Conservation (phyloP, 2,888 invertebrate genomes). For the Colostygia pectinataria region DNA sequence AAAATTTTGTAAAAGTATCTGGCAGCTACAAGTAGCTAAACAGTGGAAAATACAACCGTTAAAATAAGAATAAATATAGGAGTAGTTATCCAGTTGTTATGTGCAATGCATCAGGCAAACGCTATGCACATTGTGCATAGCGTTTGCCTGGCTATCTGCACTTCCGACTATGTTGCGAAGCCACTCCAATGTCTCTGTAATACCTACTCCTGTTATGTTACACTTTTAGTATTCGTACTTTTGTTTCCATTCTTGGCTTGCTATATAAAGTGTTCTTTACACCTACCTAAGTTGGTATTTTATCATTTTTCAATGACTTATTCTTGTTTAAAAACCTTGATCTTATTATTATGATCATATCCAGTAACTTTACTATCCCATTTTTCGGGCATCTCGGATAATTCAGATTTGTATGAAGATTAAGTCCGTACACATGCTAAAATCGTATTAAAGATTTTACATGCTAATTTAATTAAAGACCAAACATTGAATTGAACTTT, state of each 20-base stretch:
- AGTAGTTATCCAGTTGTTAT: constrained; percentile 1
- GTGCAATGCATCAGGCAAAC: constrained; percentile 3
- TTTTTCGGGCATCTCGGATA: no score
- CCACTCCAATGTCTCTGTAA: constrained; percentile 2
- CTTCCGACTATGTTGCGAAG: constrained; percentile 14
- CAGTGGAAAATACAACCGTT: no score
- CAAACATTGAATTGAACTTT: constrained; percentile 13
- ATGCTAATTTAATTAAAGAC: constrained; percentile 18
- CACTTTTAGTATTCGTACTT: not conserved
- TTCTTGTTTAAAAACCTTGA: no score
- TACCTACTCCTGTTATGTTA: not conserved
- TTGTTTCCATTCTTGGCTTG: not conserved
- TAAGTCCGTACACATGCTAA: constrained; percentile 12
- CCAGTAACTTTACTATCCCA: no score
- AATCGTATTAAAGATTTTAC: constrained; percentile 23
- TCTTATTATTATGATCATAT: no score
- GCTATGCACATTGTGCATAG: not conserved
- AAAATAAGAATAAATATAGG: not conserved
- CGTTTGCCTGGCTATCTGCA: constrained; percentile 6
- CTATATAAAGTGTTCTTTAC: no score
- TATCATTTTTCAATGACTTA: no score
- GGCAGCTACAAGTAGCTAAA: no score
- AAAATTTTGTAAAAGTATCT: no score
- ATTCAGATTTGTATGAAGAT: not conserved
- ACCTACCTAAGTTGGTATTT: no score